phyloP scores from a whole-genome alignment of 2,113 vertebrate species.

The Urocynchramus pylzowi region DNA sequence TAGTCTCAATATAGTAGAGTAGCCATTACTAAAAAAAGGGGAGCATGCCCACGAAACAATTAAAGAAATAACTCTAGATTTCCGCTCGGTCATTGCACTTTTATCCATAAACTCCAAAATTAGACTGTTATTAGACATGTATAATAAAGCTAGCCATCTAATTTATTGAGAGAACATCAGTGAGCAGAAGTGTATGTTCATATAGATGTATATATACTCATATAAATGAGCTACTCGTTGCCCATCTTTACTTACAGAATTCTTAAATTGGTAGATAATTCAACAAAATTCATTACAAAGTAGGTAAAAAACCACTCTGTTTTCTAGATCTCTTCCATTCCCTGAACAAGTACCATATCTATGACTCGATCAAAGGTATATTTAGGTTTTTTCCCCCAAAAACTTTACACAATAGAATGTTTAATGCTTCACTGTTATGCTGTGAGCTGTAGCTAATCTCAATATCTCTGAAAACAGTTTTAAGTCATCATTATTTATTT shows the following conservation, averaged over 20 bases:
- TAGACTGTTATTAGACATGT: neutral
- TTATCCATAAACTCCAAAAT: neutral
- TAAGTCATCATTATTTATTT: neutral
- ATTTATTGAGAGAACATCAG: neutral
- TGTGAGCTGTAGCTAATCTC: neutral
- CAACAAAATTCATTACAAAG: neutral
- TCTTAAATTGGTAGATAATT: neutral
- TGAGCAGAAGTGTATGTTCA: neutral
- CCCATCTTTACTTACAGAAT: neutral
- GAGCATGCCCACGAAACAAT: neutral
- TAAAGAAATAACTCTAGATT: neutral
- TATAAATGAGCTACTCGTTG: neutral
- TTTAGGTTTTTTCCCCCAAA: neutral
- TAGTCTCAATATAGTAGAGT: neutral
- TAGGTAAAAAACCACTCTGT: rapidly evolving
- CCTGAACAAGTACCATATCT: neutral
- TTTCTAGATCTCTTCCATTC: neutral
- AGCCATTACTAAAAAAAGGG: neutral
- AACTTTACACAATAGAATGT: neutral
- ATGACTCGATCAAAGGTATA: neutral
- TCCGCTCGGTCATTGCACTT: neutral
- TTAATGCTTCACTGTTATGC: neutral
- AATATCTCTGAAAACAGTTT: neutral
- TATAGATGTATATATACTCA: neutral
- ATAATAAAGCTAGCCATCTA: neutral